phyloP scores from a whole-genome alignment of 2,888 invertebrate species.

The Parnassius apollo region DNA sequence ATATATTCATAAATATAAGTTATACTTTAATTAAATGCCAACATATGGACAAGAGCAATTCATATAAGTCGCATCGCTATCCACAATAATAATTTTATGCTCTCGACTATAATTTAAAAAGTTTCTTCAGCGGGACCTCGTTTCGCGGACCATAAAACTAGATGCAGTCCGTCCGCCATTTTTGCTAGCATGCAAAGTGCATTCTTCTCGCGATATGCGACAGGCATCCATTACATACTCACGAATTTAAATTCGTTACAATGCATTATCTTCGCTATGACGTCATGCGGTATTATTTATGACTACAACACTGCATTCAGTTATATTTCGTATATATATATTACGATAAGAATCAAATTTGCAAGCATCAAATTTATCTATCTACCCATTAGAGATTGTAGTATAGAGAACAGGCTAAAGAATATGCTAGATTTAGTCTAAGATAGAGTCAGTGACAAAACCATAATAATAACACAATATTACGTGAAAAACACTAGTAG shows the following conservation, averaged over 20 bases:
- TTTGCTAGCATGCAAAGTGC: constrained; percentile 11
- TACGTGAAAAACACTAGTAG: too few species aligned
- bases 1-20: too few species aligned
- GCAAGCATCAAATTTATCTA: too few species aligned
- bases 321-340: too few species aligned
- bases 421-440: too few species aligned
- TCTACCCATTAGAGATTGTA: too few species aligned
- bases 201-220: constrained; percentile 12
- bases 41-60: not conserved
- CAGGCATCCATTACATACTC: constrained; percentile 10
- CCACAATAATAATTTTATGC: constrained; percentile 14
- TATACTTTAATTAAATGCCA: too few species aligned
- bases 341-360: too few species aligned
- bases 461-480: too few species aligned
- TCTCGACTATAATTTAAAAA: constrained; percentile 19
- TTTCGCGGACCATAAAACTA: constrained; percentile 59
- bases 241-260: constrained; percentile 18
- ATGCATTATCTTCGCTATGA: constrained; percentile 10
- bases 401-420: too few species aligned
- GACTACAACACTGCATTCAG: not conserved
- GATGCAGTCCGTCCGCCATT: constrained; percentile 28
- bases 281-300: constrained; percentile 13
- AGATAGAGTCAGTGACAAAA: too few species aligned
- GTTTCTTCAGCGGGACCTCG: constrained; percentile 41
- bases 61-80: constrained; percentile 3